These are phyloP conservation scores for Acinonyx jubatus DNA, from an alignment of 2,113 vertebrate species.

Conservation along the genomic window DNA sequence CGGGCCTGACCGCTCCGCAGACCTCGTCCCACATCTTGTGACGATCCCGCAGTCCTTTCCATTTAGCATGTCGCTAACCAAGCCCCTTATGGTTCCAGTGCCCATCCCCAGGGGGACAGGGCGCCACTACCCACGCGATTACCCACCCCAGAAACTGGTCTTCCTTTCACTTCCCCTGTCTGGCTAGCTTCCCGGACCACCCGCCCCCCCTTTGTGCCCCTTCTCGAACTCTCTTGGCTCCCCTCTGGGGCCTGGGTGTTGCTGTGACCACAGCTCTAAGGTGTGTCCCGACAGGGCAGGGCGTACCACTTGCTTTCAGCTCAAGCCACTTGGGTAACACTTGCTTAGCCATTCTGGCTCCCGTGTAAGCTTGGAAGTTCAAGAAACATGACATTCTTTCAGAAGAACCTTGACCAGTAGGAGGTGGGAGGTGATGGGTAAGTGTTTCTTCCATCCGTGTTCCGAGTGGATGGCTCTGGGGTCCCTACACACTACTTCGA, in stretches of 20 bases:
- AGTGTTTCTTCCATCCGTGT: background rate
- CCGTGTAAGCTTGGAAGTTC: background rate
- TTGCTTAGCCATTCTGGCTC: background rate
- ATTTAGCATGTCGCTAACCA: fast-evolving
- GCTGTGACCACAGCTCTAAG: no score
- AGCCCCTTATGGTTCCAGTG: background rate
- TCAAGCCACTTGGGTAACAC: no score
- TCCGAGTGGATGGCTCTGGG: background rate
- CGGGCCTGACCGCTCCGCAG: background rate
- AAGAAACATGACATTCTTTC: background rate
- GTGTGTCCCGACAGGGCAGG: no score
- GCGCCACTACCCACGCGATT: background rate
- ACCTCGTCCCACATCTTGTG: background rate
- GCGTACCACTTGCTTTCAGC: background rate
- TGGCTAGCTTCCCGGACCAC: background rate
- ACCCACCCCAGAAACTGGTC: background rate
- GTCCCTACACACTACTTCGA: no score
- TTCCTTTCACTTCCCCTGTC: background rate
- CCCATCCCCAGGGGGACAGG: no score
- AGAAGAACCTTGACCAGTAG: background rate
- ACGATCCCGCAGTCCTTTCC: background rate
- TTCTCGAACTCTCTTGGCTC: background rate
- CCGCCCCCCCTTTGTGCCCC: no score
- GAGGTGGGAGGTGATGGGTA: background rate
- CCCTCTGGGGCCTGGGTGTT: no score